Base-by-base conservation (phyloP, 2,113 vertebrate species). In the Lepisosteus osseus region DNA sequence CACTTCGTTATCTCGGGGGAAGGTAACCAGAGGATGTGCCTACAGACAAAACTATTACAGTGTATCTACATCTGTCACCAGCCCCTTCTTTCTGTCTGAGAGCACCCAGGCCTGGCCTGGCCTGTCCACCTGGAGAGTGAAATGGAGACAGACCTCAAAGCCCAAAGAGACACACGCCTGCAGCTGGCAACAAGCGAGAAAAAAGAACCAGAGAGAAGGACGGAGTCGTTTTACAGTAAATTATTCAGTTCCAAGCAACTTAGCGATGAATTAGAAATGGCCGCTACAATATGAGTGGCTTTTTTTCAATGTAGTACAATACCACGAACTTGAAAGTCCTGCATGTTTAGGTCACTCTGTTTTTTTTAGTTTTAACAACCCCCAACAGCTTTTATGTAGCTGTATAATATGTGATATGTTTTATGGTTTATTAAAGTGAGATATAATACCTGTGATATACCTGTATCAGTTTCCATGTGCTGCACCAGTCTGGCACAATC, bases 201-300 rank as follows among this genome's bases (percentile, higher is more conserved):
- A 14, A 15, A 3, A 55, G 55, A 72, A 43, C 43, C 41, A 61
- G 71, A 77, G 40, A 56, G 6, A 45, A 59, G 75, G 61, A 63
- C 70, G 54, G 76, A 75, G 82, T 90, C 80, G 66, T 73, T 71
- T 91, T 85, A 85, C 85, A 75, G 85, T 89, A 83, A 86, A 90
- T 88, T 86, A 91, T 90, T 82, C 62, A 91, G 84, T 80, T 75
- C 80, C 77, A 74, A 76, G 79, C 78, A 77, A 76, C 70, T 82
- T 82, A 68, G 77, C 89, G 86, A 88, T 88, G 84, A 82, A 85
- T 87, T 87, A 85, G 72, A 82, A 72, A 79, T 83, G 77, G 75
- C 78, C 84, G 85, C 77, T 83, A 82, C 75, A 84, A 80, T 84
- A 74, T 76, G 79, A 79, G 70, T 13, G 73, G 61, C 54, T 2